Evolutionary conservation across 2,888 invertebrate species (phyloP).

Genomic region (Serrognathus titanus): DNA sequence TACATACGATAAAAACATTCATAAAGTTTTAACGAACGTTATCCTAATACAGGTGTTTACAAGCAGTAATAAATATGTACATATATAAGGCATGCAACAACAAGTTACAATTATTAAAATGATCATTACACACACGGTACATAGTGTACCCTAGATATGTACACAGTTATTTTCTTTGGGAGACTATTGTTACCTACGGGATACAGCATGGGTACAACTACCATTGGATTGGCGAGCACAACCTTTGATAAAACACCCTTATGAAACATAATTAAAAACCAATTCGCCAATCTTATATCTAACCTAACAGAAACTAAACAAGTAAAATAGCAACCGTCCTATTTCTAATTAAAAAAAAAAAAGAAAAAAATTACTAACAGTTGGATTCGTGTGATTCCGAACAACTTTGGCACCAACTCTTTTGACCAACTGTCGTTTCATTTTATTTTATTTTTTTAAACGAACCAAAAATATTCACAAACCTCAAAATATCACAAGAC

Average conservation of each 20-base stretch:
- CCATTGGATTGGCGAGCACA: constrained; percentile 19
- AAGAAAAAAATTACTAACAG: constrained; percentile 3
- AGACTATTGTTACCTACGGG: background rate
- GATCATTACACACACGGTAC: too few relatives aligned
- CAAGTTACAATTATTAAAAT: too few relatives aligned
- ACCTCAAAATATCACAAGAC: constrained; percentile 52
- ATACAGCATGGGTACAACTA: background rate
- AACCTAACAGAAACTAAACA: constrained; percentile 9
- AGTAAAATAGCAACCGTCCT: constrained; percentile 8
- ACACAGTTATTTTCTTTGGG: background rate
- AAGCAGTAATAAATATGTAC: too few relatives aligned
- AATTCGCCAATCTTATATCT: constrained; percentile 11
- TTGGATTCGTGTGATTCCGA: constrained; percentile 1
- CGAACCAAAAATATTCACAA: constrained; percentile 37
- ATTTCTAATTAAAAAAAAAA: background rate
- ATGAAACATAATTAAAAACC: constrained; percentile 5
- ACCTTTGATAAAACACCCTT: constrained; percentile 15
- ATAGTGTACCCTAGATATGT: too few relatives aligned
- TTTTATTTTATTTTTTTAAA: background rate
- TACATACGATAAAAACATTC: constrained; percentile 11
- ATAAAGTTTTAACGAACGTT: constrained; percentile 12
- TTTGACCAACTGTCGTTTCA: background rate
- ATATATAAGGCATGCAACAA: too few relatives aligned
- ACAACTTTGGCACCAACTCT: constrained; percentile 4
- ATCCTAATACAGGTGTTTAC: constrained; percentile 7